Evolutionary conservation across 2,888 invertebrate genomes (phyloP), one percentile per base, ranked within the genome.

Genomic region (Gnatocerus cornutus): DNA sequence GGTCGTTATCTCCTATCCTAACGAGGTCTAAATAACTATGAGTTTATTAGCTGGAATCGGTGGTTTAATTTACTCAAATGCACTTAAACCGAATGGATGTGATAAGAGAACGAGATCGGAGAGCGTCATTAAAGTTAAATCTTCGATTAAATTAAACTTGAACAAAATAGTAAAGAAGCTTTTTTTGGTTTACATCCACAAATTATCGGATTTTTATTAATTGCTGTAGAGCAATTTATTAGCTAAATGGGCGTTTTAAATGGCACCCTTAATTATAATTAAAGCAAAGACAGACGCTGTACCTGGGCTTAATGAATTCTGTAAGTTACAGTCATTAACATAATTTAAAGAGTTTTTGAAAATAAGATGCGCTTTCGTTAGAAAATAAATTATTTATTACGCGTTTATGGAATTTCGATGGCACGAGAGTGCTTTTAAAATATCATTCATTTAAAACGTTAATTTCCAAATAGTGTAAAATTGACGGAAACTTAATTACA

Each of bases 201-300:
- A 68, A 55, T 68, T 68, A 68, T 68, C 68, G 50, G 55, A 56
- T 63, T 68, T 68, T 58, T 68, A 68, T 68, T 68, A 68, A 68
- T 68, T 56, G 63, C 68, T 27, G 33, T 12, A 21, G 52, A 63
- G 63, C 50, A 68, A 63, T 68, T 68, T 68, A 68, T 68, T 68
- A 68, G 50, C 48, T 30, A 56, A 68, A 68, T 43, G 68, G 63
- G 63, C 41, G 50, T 43, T 53, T 62, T 62, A 58, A 68, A 56
- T 56, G 48, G 68, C 68, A 56, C 68, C 56, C 53, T 68, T 68
- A 68, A 68, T 63, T 68, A 68, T 62, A 68, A 68, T 68, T 68
- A 68, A 55, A 29, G 46, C 46, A 12, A 41, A 56, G 63, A 63
- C 63, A 68, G 46, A 41, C 63, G 62, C 52, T 39, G 41, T 68